These are phyloP conservation scores for Trididemnum miniatum DNA, from an alignment of 23 tunicate genomes.

Conservation along the genomic window DNA sequence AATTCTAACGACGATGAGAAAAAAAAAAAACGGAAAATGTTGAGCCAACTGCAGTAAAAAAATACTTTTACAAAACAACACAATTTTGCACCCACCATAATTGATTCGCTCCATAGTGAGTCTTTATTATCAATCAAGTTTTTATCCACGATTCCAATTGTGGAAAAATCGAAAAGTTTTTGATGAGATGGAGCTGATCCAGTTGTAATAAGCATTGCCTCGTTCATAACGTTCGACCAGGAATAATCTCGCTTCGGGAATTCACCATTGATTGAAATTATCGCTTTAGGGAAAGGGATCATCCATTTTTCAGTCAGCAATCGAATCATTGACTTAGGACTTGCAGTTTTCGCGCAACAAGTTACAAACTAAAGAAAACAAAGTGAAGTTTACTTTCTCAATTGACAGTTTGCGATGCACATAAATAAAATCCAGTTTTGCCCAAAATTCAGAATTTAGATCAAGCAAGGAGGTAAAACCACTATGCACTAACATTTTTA, in stretches of 20 bases:
- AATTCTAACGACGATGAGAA: too few species aligned
- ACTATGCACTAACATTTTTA: too few species aligned
- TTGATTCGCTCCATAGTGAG: not conserved
- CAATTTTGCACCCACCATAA: not conserved
- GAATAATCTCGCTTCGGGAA: conserved; percentile 18
- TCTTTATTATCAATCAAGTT: conserved; percentile 1
- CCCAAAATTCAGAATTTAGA: too few species aligned
- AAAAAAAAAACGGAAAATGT: too few species aligned
- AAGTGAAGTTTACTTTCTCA: too few species aligned
- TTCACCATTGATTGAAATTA: conserved; percentile 14
- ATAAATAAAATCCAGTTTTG: too few species aligned
- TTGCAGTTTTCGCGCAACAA: not conserved
- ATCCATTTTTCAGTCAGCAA: conserved; percentile 17
- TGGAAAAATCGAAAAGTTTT: not conserved
- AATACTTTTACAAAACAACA: too few species aligned
- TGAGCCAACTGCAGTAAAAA: too few species aligned
- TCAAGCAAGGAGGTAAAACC: too few species aligned
- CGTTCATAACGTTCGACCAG: conserved; percentile 42
- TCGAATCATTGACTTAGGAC: not conserved
- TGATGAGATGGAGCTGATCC: conserved; percentile 35
- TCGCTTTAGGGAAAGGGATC: conserved; percentile 9
- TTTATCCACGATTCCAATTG: conserved; percentile 20
- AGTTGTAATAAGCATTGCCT: conserved; percentile 26
- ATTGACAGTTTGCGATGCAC: too few species aligned
- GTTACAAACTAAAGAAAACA: conserved; percentile 17